Base-by-base conservation (phyloP, 2,888 invertebrate genomes). In the Leucophora obtusa region DNA sequence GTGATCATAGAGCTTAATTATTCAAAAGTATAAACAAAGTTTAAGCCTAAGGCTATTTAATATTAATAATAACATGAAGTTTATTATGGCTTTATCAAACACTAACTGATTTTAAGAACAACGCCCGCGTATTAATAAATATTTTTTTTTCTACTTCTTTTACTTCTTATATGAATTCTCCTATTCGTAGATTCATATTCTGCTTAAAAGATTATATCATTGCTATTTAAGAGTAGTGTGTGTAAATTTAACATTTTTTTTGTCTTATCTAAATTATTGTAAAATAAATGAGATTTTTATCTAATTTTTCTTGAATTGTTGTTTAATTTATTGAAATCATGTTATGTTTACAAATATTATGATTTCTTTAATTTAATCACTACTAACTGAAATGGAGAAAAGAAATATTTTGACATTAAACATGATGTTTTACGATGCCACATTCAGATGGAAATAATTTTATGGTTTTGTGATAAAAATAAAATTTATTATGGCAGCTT, bases 371-470 rank as follows among this genome's bases (percentile, higher is more conserved):
- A 77, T 77, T 77, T 63, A 77, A 77, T 77, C 1, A 6, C 28
- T 4, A 28, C 4, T 77, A 70, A 10, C 65, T 77, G 47, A 70
- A 33, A 24, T 28, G 21, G 11, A 21, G 50, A 69, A 69, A 51
- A 65, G 66, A 77, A 63, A 35, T 51, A 15, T 60, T 73, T 62
- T 78, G 66, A 72, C 78, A 56, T 62, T 17, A 10, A 78, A 58
- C 73, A 73, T 62, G 50, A 68, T 68, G 60, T 60, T 50, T 24
- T 54, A 66, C 10, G 43, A 60, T 72, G 43, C 53, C 15, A 43
- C 35, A 72, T 50, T 65, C 17, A 35, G 38, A 56, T 38, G 33
- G 43, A 10, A 15, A n/a, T 60, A 54, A 71, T 76, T 58, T 63
- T 53, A 63, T 24, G 50, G 28, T 58, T 58, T 28, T 58, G 15